A percentile compares a stretch with the other conserved stretches of the same genome.
These are phyloP conservation scores for Myripristis murdjan DNA, from an alignment of 2,797 vertebrate species.

Conservation along the genomic window DNA sequence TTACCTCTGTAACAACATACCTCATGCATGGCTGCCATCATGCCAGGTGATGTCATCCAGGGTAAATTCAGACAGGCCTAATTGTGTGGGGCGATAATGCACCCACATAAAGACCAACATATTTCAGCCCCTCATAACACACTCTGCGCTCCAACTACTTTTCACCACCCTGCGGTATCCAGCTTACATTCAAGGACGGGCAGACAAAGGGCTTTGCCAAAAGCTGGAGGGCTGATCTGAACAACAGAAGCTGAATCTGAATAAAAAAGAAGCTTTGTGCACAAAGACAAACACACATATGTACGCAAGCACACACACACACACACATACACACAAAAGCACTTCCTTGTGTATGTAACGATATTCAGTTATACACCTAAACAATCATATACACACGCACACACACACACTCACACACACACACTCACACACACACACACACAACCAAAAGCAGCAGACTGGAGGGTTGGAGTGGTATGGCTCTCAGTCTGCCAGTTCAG, in stretches of 20 bases:
- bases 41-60: constrained; percentile 64
- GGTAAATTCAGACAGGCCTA: constrained; percentile 64
- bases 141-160: constrained; percentile 61
- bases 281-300: constrained; percentile 25
- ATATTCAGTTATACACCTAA: constrained; percentile 43
- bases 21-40: constrained; percentile 34
- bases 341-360: constrained; percentile 40
- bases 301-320: constrained; percentile 25
- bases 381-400: constrained; percentile 33
- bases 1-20: constrained; percentile 36
- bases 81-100: constrained; percentile 74
- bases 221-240: constrained; percentile 55
- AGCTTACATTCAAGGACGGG: constrained; percentile 63
- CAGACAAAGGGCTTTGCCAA: constrained; percentile 30
- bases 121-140: constrained; percentile 65
- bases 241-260: constrained; percentile 46
- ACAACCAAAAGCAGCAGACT: constrained; percentile 55
- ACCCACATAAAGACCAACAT: constrained; percentile 64
- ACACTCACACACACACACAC: constrained; percentile 15
- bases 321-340: no score
- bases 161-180: constrained; percentile 67
- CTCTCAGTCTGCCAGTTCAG: constrained; percentile 73
- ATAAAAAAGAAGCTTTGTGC: constrained; percentile 23
- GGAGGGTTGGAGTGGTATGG: constrained; percentile 52
- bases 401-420: constrained; percentile 21